Evolutionary conservation across 2,113 vertebrate genomes (phyloP).

Genomic region (Egretta garzetta): DNA sequence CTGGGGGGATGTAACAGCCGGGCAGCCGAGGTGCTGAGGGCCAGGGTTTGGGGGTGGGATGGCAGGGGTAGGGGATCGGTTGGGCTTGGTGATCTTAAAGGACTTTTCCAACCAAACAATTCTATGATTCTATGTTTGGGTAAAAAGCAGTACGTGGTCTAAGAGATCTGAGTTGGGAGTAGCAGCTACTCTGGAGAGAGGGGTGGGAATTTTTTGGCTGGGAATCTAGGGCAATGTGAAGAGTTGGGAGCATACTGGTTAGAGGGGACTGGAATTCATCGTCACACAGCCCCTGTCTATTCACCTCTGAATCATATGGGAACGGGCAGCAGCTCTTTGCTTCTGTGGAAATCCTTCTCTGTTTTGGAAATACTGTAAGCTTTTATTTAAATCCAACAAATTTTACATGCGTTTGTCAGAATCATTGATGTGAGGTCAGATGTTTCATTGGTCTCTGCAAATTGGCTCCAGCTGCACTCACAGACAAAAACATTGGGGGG

Average conservation of each 20-base stretch:
- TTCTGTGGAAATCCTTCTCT: neutral
- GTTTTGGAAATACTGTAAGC: neutral
- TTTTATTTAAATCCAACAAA: neutral
- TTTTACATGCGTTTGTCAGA: accelerated
- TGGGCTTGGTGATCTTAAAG: too few species aligned
- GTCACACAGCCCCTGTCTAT: neutral
- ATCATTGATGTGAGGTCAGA: neutral
- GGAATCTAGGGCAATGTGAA: accelerated
- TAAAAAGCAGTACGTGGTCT: neutral
- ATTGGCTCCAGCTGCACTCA: neutral
- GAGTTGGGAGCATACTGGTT: neutral
- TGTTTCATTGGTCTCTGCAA: neutral
- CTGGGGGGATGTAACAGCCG: too few species aligned
- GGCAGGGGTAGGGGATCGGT: too few species aligned
- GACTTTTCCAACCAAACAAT: too few species aligned
- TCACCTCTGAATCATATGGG: neutral
- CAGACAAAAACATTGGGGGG: neutral
- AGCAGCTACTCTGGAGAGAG: neutral
- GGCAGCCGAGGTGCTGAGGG: too few species aligned
- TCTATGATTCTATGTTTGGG: neutral
- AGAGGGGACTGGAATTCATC: neutral
- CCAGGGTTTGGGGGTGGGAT: too few species aligned
- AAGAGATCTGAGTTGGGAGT: neutral
- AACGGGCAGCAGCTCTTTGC: neutral
- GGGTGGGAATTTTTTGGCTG: neutral